These are phyloP conservation scores for Troilus luridus DNA, from an alignment of 2,888 invertebrate species.

Conservation along the genomic window DNA sequence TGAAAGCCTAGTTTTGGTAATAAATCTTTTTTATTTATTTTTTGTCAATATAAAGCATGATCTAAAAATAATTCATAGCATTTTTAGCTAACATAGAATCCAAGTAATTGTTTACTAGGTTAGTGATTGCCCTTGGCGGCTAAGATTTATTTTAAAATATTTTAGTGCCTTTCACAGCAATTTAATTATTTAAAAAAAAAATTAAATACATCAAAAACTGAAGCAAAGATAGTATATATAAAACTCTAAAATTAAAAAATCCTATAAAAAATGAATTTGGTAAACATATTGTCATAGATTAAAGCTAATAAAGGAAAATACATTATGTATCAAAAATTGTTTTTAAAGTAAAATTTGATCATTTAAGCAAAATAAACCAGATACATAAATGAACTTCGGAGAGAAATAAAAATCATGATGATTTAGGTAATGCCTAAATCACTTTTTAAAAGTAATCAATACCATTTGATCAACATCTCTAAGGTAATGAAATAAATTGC, in stretches of 20 bases:
- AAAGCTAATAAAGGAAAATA: background rate
- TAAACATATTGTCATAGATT: background rate
- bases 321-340: background rate
- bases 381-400: background rate
- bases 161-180: background rate
- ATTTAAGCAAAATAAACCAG: background rate
- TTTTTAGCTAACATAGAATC: background rate
- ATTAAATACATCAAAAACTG: background rate
- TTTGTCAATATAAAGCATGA: background rate
- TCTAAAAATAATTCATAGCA: background rate
- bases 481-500: background rate
- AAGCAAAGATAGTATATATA: background rate
- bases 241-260: background rate
- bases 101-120: background rate
- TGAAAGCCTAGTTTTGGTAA: background rate
- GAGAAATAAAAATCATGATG: background rate
- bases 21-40: background rate
- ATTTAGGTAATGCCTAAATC: background rate
- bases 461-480: background rate
- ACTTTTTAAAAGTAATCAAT: background rate
- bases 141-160: background rate
- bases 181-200: background rate
- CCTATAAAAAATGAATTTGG: no score
- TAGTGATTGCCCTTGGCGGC: background rate
- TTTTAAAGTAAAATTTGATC: background rate